A percentile compares a stretch with the other conserved stretches of the same genome.
phyloP scores from a whole-genome alignment of 2,113 vertebrate species.

The Rhabdomys dilectus region DNA sequence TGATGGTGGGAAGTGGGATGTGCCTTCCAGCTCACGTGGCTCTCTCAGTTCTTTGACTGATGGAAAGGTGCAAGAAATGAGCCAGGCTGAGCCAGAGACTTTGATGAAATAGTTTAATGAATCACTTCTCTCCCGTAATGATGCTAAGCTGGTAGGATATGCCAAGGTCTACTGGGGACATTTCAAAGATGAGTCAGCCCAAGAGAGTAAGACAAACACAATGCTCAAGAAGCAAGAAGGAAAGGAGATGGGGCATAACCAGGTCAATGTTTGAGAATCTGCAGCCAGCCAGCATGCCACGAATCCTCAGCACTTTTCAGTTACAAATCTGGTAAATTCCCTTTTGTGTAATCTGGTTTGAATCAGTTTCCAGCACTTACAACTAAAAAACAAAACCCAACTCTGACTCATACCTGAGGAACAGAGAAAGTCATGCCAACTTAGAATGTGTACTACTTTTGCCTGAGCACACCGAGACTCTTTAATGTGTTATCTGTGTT shows the following conservation, averaged over 20 bases:
- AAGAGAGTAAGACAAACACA: neutral
- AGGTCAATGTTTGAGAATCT: neutral
- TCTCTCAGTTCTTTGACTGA: neutral
- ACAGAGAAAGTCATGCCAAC: neutral
- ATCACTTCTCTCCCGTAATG: neutral
- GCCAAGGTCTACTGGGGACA: neutral
- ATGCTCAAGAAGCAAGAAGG: neutral
- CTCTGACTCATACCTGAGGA: conserved; percentile 37
- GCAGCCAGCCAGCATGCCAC: neutral
- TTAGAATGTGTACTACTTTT: neutral
- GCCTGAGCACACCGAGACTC: neutral
- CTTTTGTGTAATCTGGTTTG: neutral
- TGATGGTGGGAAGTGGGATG: neutral
- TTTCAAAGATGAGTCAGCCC: neutral
- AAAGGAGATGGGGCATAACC: neutral
- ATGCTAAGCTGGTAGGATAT: neutral
- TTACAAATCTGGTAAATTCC: neutral
- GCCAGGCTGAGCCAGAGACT: neutral
- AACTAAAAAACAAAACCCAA: neutral
- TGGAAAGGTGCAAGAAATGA: neutral
- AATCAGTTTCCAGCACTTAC: conserved; percentile 40
- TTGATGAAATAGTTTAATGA: neutral
- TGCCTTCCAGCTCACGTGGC: neutral
- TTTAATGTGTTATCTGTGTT: neutral
- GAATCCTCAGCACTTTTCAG: neutral